Percentiles rank a stretch among this genome's conserved stretches.
Conservation (phyloP, 1,140 invertebrate genomes). For the Drosophila seguyi region DNA sequence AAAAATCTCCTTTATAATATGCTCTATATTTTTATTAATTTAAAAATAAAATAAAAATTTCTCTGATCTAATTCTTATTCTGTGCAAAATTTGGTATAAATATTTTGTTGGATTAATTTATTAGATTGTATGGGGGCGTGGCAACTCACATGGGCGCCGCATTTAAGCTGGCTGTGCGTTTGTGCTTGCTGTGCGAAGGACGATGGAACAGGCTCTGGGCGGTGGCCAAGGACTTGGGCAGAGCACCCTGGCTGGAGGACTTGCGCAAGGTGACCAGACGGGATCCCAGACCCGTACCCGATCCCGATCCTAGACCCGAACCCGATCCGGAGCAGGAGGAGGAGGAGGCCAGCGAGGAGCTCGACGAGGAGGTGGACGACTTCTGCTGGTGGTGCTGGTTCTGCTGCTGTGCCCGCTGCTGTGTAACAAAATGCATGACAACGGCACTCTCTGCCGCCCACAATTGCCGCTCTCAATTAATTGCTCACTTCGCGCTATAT, state of each 20-base stretch:
- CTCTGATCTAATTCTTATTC: not conserved
- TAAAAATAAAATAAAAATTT: not conserved
- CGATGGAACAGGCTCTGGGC: slow-evolving; percentile 64
- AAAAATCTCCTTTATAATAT: no score
- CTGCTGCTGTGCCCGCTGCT: slow-evolving; percentile 69
- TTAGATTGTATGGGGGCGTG: slow-evolving; percentile 16
- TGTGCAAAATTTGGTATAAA: not conserved
- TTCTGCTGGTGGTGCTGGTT: slow-evolving; percentile 53
- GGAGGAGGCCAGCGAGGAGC: slow-evolving; percentile 53
- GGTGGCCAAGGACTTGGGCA: slow-evolving; percentile 75
- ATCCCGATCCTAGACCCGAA: slow-evolving; percentile 15
- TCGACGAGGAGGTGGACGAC: slow-evolving; percentile 55
- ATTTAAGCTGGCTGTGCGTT: slow-evolving; percentile 71
- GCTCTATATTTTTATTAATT: no score
- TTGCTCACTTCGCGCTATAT: slow-evolving; percentile 34
- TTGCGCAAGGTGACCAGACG: slow-evolving; percentile 64
- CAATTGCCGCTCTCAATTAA: slow-evolving; percentile 45
- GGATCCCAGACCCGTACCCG: slow-evolving; percentile 19
- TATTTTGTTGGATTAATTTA: slow-evolving; percentile 15
- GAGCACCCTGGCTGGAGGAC: slow-evolving; percentile 72
- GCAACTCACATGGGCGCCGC: slow-evolving; percentile 70
- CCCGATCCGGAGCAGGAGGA: slow-evolving; percentile 35
- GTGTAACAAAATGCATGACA: slow-evolving; percentile 82
- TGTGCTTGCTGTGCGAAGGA: slow-evolving; percentile 60
- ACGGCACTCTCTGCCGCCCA: slow-evolving; percentile 55